Base-by-base conservation (phyloP, 2,797 vertebrate genomes). In the Adrianichthys oophorus region DNA sequence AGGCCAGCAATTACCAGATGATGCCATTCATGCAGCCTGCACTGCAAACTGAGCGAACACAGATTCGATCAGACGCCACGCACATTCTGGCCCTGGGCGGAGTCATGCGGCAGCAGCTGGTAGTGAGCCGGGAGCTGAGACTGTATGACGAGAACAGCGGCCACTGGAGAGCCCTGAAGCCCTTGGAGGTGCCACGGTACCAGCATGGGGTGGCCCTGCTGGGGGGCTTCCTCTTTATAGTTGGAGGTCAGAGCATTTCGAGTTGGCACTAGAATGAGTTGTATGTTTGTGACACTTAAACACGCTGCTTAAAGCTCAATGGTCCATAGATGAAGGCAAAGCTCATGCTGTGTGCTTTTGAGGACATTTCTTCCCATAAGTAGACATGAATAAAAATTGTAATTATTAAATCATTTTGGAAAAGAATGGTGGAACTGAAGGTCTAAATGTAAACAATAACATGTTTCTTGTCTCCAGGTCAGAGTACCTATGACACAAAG, bases 1-100 rank as follows among this genome's bases (percentile, higher is more conserved):
- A 94, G 74, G 93, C 93, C 71, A 93, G 92, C 78, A 94, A 93
- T 83, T 94, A 93, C 80, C 93, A 94, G 87, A 94, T 94, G 92
- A 89, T 94, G 87, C 93, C 92, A 0, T 92, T 89, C 86, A 89
- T 93, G 80, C 92, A 94, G 80, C 93, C 92, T 0, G 69, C 68
- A 1, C 79, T 94, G 72, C 93, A 94, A 66, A 93, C 89, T 0
- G 91, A 93, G 59, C 83, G 92, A n/a, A 94, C 92, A 0, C 84
- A 63, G 40, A 94, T 93, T 54, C 90, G 92, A 23, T 94, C 92
- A 0, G 71, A 92, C 18, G 52, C 85, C 76, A 93, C 87, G 0
- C 90, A 91, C 48, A 89, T 94, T 41, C 83, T 94, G 73, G 90
- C 85, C 0, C 80, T 93, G 69, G 93, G 93, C 0, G 92, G 93